These are phyloP conservation scores for Alosa alosa DNA, from an alignment of 2,113 vertebrate genomes.

Conservation along the genomic window DNA sequence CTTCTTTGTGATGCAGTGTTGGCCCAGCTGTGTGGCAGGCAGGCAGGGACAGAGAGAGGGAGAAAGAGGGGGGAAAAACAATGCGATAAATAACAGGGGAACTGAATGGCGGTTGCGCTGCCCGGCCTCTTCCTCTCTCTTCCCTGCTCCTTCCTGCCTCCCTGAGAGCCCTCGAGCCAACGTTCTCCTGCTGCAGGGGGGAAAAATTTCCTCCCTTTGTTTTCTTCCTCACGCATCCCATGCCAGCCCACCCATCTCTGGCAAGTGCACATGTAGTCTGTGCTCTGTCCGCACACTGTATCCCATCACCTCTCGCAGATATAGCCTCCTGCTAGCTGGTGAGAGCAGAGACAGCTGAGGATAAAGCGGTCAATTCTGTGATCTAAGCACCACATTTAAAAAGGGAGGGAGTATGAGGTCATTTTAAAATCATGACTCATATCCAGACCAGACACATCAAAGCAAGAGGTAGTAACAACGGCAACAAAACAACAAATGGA, in stretches of 20 bases:
- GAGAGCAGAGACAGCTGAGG: background rate
- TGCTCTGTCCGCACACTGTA: background rate
- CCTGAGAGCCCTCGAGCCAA: slow-evolving; percentile 8
- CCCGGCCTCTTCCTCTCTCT: slow-evolving; percentile 70
- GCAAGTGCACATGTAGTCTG: background rate
- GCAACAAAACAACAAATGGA: background rate
- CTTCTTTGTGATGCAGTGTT: slow-evolving; percentile 30
- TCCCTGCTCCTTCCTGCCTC: slow-evolving; percentile 8
- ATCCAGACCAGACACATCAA: background rate
- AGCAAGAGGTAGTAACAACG: background rate
- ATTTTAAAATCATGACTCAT: background rate
- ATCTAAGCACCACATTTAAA: background rate
- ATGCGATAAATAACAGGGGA: slow-evolving; percentile 67
- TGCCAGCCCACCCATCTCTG: background rate
- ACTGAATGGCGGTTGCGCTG: slow-evolving; percentile 52
- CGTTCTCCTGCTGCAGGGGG: slow-evolving; percentile 37
- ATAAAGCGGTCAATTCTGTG: background rate
- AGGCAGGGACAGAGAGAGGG: background rate
- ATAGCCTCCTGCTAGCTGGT: background rate
- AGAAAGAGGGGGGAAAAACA: slow-evolving; percentile 43
- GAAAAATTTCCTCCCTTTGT: slow-evolving; percentile 74
- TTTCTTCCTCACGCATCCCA: slow-evolving; percentile 28
- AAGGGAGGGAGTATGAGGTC: background rate
- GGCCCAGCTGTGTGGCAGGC: slow-evolving; percentile 55
- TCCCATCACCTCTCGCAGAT: background rate